Percentiles rank a stretch among this genome's conserved stretches.
Evolutionary conservation across 35 echinoderm and acorn worm species (phyloP).

Genomic region (Apostichopus californicus): DNA sequence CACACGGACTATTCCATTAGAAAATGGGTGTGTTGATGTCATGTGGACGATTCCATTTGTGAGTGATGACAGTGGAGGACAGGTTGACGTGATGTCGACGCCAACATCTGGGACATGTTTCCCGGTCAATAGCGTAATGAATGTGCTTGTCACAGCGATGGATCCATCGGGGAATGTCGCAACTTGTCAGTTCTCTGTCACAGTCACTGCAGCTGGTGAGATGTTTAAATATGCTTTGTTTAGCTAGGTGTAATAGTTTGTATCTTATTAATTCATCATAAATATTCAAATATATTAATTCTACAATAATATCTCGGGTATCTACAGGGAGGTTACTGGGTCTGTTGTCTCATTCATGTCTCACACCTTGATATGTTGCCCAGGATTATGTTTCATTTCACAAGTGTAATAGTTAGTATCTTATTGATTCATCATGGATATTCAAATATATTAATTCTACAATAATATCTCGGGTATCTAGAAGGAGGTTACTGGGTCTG

Average conservation of each 20-base stretch:
- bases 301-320: no score
- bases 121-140: constrained; percentile 18
- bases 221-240: neutral
- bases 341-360: no score
- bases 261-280: no score
- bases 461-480: no score
- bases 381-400: no score
- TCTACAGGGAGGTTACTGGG: no score
- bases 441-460: no score
- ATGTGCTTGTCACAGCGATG: constrained; percentile 1
- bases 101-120: constrained; percentile 42
- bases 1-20: constrained; percentile 1
- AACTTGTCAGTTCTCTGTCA: constrained; percentile 11
- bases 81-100: neutral
- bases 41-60: constrained; percentile 28
- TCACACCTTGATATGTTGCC: no score
- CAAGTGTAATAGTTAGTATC: neutral
- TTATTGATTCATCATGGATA: no score
- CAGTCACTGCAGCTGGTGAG: constrained; percentile 19
- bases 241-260: neutral
- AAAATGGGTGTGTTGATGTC: constrained; percentile 6
- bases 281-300: no score
- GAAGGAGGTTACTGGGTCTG: no score
- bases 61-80: constrained; percentile 25
- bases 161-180: constrained; percentile 11